Percentiles rank a stretch among this genome's conserved stretches.
Conservation (phyloP, 2,113 vertebrate genomes). For the Eretmochelys imbricata region DNA sequence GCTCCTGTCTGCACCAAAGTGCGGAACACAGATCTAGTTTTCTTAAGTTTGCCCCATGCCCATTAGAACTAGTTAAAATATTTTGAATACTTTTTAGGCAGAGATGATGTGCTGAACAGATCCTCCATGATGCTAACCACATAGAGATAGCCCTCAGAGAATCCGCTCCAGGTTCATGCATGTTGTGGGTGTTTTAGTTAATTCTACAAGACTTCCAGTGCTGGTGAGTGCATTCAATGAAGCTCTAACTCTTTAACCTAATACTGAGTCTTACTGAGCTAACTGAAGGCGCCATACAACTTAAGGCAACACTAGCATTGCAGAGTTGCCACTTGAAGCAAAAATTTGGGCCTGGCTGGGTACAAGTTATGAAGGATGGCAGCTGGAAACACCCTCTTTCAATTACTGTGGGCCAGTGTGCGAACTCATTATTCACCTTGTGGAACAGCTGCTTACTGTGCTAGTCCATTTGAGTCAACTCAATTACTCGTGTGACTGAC, state of each 20-base stretch:
- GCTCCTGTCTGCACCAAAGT: not conserved
- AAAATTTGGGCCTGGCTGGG: not conserved
- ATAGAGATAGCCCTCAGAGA: not conserved
- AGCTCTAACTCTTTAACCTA: not conserved
- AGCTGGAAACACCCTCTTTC: not conserved
- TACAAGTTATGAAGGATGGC: not conserved
- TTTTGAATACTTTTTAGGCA: not conserved
- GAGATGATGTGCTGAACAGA: not conserved
- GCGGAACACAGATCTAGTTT: not conserved
- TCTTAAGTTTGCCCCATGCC: not conserved
- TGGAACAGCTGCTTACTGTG: not conserved
- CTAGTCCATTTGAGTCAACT: not conserved
- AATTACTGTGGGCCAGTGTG: not conserved
- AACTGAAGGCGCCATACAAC: not conserved
- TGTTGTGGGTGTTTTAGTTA: not conserved
- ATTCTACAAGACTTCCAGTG: not conserved
- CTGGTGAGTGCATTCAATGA: not conserved
- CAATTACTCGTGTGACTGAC: not conserved
- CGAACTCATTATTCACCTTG: not conserved
- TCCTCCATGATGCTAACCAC: not conserved
- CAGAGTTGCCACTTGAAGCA: not conserved
- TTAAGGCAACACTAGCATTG: not conserved
- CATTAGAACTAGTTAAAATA: not conserved
- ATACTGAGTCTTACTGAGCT: not conserved
- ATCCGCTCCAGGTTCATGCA: not conserved